Percentiles rank a stretch among this genome's conserved stretches.
These are phyloP conservation scores for Drosophila grimshawi DNA, from an alignment of 1,140 invertebrate species.

Conservation along the genomic window DNA sequence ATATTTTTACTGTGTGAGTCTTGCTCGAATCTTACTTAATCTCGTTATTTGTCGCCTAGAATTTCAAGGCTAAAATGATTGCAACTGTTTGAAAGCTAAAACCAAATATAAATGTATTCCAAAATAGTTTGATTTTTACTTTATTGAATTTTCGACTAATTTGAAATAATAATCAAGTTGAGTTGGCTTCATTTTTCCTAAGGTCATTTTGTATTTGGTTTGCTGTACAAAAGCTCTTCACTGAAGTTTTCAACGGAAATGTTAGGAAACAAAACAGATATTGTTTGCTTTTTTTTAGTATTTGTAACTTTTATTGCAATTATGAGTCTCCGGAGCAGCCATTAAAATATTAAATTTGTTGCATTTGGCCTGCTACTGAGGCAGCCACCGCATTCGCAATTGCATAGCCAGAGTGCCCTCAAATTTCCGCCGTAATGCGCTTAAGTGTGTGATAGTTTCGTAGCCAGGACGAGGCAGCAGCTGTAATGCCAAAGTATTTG, in stretches of 20 bases:
- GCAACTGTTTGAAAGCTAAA: background rate
- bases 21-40: background rate
- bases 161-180: no score
- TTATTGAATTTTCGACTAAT: no score
- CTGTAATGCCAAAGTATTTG: slow-evolving; percentile 23
- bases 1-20: background rate
- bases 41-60: background rate
- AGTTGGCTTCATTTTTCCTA: no score
- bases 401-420: slow-evolving; percentile 9
- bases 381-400: background rate
- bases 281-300: no score
- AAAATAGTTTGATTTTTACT: no score
- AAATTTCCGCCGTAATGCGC: slow-evolving; percentile 43
- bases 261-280: background rate
- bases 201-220: background rate
- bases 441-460: slow-evolving; percentile 40
- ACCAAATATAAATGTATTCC: background rate
- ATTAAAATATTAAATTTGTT: slow-evolving; percentile 39
- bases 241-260: background rate
- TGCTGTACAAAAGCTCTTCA: background rate
- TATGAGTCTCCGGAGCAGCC: background rate
- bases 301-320: background rate
- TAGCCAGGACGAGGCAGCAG: slow-evolving; percentile 6
- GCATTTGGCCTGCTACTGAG: background rate
- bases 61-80: background rate